These are phyloP conservation scores for Caenorhabditis tropicalis DNA, from an alignment of 1,140 invertebrate species.

Conservation along the genomic window DNA sequence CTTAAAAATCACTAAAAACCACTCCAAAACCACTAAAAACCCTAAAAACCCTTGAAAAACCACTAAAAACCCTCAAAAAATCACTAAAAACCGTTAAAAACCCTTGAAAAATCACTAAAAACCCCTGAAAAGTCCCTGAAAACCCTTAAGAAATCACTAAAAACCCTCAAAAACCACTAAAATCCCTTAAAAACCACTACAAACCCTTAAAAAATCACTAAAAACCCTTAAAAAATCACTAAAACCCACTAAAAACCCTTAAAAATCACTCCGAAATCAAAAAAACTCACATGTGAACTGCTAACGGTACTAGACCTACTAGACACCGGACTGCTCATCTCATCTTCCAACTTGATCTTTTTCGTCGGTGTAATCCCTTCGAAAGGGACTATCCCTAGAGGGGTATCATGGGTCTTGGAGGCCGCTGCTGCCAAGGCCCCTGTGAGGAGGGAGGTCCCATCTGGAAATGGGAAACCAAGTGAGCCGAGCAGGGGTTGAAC, in stretches of 20 bases:
- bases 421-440: neutral
- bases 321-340: neutral
- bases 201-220: too few species aligned
- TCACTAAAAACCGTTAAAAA: neutral
- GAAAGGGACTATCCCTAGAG: constrained; percentile 4
- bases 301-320: constrained; percentile 10
- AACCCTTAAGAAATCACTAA: too few species aligned
- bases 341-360: constrained; percentile 16
- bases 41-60: too few species aligned
- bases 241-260: too few species aligned
- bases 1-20: too few species aligned
- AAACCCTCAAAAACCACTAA: neutral
- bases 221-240: too few species aligned
- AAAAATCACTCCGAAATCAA: too few species aligned
- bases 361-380: neutral
- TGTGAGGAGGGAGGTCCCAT: neutral
- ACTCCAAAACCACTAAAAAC: too few species aligned
- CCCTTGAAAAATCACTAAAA: too few species aligned
- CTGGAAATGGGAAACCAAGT: constrained; percentile 18
- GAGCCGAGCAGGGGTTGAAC: constrained; percentile 27
- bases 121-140: too few species aligned
- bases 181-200: too few species aligned
- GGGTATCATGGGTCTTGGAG: neutral
- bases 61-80: neutral
- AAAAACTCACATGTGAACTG: constrained; percentile 9